phyloP scores from a whole-genome alignment of 2,888 invertebrate genomes.

The Meandrusa payeni region DNA sequence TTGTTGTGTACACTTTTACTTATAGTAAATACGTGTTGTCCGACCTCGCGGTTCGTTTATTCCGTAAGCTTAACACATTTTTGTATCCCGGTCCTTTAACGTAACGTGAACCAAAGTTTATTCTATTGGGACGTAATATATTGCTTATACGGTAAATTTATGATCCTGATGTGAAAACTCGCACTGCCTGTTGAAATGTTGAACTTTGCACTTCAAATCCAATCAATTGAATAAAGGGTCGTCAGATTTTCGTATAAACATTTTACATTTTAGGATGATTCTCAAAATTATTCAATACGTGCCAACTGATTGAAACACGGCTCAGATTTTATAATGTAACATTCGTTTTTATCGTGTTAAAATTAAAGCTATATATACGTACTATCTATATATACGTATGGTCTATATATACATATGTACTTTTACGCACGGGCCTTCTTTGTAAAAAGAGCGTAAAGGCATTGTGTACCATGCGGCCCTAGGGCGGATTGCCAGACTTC shows the following conservation, averaged over 20 bases:
- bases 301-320: background rate
- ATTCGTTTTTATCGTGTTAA: too few species aligned
- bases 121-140: conserved; percentile 10
- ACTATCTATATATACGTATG: too few species aligned
- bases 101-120: conserved; percentile 17
- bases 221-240: conserved; percentile 16
- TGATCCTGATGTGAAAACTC: conserved; percentile 1
- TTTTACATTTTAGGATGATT: conserved; percentile 5
- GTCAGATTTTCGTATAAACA: conserved; percentile 7
- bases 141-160: conserved; percentile 14
- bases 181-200: conserved; percentile 16
- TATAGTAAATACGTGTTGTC: conserved; percentile 7
- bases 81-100: conserved; percentile 4
- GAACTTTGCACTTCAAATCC: conserved; percentile 30
- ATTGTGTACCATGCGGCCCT: too few species aligned
- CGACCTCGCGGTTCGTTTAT: conserved; percentile 22
- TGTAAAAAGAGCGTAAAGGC: too few species aligned
- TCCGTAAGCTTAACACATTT: conserved; percentile 21
- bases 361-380: too few species aligned
- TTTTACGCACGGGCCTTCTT: too few species aligned
- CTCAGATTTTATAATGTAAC: background rate
- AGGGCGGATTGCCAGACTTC: too few species aligned
- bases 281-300: conserved; percentile 3
- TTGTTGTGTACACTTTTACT: background rate
- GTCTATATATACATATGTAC: too few species aligned